Base-by-base conservation (phyloP, 1,140 invertebrate genomes). In the Cephus cinctus region DNA sequence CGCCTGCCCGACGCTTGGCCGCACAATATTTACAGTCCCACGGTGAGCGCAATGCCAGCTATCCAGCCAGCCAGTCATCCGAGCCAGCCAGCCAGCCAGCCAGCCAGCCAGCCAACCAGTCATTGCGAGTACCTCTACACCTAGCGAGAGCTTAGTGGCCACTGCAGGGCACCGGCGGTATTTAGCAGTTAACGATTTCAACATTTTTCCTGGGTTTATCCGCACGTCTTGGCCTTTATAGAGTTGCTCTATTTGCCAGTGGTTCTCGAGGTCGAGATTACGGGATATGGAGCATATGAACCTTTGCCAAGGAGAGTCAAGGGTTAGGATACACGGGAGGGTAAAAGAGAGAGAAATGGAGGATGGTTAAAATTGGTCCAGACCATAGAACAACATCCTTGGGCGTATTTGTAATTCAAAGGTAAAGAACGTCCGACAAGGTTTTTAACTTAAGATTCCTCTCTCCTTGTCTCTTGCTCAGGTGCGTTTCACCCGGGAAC, bases 391-490 rank as follows among this genome's bases (percentile, higher is more conserved):
- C 8, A 18, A 36, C 14, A 36, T 11, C n/a, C 42, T 15, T 25
- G 12, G 12, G 5, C 14, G 53, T 49, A 67, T 61, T 65, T 54
- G 56, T 61, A 56, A 52, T 67, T 65, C 48, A 54, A 57, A 57
- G 56, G 50, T 53, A 63, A 64, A 58, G 57, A 62, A 66, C 63
- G 65, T 52, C 54, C 61, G 55, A 71, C 68, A 71, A 67, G 67
- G 60, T 71, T 69, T 69, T 64, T 56, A 65, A 67, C 65, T 68
- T 71, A 71, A 71, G 68, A 71, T 69, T 71, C 65, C 56, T 62
- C 54, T 50, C 50, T 31, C 47, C 35, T 19, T 47, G 34, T 31
- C 12, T 36, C 32, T 32, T 20, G 4, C 41, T 25, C 46, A 35
- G 48, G 36, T 35, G 16, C 41, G 30, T 20, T 39, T 43, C 39